A percentile compares a stretch with the other conserved stretches of the same genome.
Conservation (phyloP, 2,888 invertebrate genomes). For the Brachylomia viminalis region DNA sequence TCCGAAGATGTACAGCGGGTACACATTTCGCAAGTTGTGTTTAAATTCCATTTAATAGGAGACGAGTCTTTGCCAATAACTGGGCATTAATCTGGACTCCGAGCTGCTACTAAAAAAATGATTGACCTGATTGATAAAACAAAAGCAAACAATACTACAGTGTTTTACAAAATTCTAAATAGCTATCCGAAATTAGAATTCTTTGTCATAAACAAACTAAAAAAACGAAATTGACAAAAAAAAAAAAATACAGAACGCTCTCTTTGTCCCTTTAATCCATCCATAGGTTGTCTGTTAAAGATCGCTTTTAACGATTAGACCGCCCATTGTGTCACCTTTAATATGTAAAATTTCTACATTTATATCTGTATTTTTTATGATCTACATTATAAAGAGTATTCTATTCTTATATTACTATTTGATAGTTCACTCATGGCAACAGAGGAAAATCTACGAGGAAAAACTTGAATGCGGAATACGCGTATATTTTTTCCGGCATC, state of each 20-base stretch:
- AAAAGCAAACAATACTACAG: neutral
- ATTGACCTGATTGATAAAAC: neutral
- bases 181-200: neutral
- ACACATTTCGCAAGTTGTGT: neutral
- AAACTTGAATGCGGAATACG: neutral
- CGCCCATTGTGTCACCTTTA: too few species aligned
- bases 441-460: neutral
- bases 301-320: too few species aligned
- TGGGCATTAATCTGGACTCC: neutral
- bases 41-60: neutral
- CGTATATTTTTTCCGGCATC: conserved; percentile 36
- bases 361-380: too few species aligned
- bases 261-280: too few species aligned
- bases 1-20: neutral
- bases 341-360: too few species aligned
- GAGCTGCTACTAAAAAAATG: neutral
- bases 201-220: neutral
- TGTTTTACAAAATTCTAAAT: neutral
- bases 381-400: too few species aligned
- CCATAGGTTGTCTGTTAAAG: too few species aligned
- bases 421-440: neutral
- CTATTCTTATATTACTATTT: too few species aligned
- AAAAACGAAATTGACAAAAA: neutral
- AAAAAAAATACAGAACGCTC: neutral
- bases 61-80: neutral